Evolutionary conservation across 2,113 vertebrate genomes (phyloP), one percentile per base, ranked within the genome.

Genomic region (Albula glossodonta): DNA sequence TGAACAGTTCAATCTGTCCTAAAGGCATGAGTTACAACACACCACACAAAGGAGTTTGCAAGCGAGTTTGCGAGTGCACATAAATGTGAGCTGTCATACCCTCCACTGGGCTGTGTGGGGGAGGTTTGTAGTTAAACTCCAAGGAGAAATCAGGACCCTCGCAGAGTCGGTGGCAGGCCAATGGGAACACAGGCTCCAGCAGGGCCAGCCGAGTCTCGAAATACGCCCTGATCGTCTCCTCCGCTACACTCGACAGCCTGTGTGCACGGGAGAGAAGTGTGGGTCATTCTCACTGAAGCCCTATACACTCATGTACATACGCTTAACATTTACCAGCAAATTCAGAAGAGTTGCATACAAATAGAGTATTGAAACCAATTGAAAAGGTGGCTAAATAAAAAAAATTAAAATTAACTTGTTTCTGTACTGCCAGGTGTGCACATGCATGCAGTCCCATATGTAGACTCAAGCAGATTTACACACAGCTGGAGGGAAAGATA

Each of bases 131-230:
- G 91, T 91, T 94, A 86, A 99, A 99, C 88, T 99, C 98, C 1
- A 93, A 92, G 53, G 97, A 97, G 83, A 99, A 99, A 88, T 99
- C 96, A 0, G 98, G 97, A 49, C 98, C 97, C 80, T 99, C 98
- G 17, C 98, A 99, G 31, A 99, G 96, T 53, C 97, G 94, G 88
- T 99, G 98, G 90, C 98, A 99, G 0, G 98, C 97, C 77, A 99
- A 91, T 78, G 98, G 97, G 85, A 99, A 99, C 81, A 98, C 90
- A 0, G 97, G 95, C 89, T 99, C 98, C 90, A 99, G 90, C 49
- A 99, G 89, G 81, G 88, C 91, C 87, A 99, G 95, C 0, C 97
- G 97, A 2, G 96, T 91, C 94, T 99, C 98, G 89, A 99, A 99
- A 74, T 98, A 99, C 0, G 95, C 92, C 88, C 93, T 94, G 91